These are phyloP conservation scores for Papilio protenor DNA, from an alignment of 2,888 invertebrate species.

Conservation along the genomic window DNA sequence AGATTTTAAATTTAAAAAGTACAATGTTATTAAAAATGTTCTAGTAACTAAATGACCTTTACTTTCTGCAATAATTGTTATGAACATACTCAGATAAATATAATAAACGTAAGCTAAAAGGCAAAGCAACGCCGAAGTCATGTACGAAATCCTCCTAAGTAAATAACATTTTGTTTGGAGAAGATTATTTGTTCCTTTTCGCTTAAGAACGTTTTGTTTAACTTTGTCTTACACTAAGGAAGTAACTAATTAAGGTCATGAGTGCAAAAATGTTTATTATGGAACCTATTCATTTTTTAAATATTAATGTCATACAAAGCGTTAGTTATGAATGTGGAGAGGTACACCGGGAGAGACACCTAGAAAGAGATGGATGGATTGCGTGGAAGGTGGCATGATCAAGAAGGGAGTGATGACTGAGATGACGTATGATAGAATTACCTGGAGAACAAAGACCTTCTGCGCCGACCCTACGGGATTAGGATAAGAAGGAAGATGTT, in stretches of 20 bases:
- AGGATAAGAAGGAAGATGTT: too few species aligned
- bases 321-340: too few species aligned
- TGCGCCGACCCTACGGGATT: too few species aligned
- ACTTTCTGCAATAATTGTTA: neutral
- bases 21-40: neutral
- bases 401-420: too few species aligned
- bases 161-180: slow-evolving; percentile 50
- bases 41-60: neutral
- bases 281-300: neutral
- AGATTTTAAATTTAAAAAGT: neutral
- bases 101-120: slow-evolving; percentile 17
- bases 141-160: slow-evolving; percentile 41
- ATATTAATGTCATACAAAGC: neutral
- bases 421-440: too few species aligned
- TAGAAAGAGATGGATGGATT: too few species aligned
- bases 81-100: neutral
- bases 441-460: too few species aligned
- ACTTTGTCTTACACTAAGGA: slow-evolving; percentile 38
- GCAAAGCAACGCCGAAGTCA: slow-evolving; percentile 11
- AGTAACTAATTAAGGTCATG: slow-evolving; percentile 40
- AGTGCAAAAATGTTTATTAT: slow-evolving; percentile 35
- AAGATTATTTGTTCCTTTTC: slow-evolving; percentile 51
- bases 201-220: slow-evolving; percentile 43
- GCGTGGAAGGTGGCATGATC: too few species aligned
- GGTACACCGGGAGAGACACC: too few species aligned